A percentile compares a stretch with the other conserved stretches of the same genome.
Evolutionary conservation across 1,140 invertebrate species (phyloP).

Genomic region (Papilio dardanus): DNA sequence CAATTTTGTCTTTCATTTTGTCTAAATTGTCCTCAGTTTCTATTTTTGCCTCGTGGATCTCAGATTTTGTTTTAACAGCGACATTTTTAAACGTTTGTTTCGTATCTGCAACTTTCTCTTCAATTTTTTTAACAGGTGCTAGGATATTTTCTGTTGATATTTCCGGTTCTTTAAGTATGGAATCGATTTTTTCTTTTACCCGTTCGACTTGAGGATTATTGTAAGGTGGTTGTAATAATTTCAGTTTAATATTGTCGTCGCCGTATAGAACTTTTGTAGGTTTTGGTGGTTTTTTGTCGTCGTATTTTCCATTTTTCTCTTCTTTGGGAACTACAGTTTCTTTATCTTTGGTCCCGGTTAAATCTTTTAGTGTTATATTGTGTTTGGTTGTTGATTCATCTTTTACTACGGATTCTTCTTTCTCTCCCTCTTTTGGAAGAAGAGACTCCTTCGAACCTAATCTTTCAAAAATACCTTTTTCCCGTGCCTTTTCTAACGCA

Average conservation of each 20-base stretch:
- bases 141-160: constrained; percentile 75
- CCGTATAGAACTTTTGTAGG: constrained; percentile 58
- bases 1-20: constrained; percentile 63
- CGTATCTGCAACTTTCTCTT: constrained; percentile 46
- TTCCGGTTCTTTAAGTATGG: constrained; percentile 76
- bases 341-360: constrained; percentile 43
- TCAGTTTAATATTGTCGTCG: constrained; percentile 76
- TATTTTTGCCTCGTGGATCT: constrained; percentile 61
- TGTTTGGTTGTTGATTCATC: constrained; percentile 38
- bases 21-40: constrained; percentile 55
- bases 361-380: constrained; percentile 42
- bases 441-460: constrained; percentile 79
- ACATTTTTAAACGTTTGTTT: constrained; percentile 61
- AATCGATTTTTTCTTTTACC: constrained; percentile 80
- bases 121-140: constrained; percentile 53
- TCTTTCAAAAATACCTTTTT: constrained; percentile 78
- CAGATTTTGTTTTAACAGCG: constrained; percentile 62
- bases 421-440: constrained; percentile 62
- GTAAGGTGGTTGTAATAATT: constrained; percentile 70
- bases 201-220: constrained; percentile 78
- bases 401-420: constrained; percentile 45
- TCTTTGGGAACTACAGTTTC: constrained; percentile 38
- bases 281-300: constrained; percentile 64
- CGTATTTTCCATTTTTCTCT: constrained; percentile 50
- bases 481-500: constrained; percentile 79